Evolutionary conservation across 1,140 invertebrate species (phyloP).

Genomic region (Achatina immaculata): DNA sequence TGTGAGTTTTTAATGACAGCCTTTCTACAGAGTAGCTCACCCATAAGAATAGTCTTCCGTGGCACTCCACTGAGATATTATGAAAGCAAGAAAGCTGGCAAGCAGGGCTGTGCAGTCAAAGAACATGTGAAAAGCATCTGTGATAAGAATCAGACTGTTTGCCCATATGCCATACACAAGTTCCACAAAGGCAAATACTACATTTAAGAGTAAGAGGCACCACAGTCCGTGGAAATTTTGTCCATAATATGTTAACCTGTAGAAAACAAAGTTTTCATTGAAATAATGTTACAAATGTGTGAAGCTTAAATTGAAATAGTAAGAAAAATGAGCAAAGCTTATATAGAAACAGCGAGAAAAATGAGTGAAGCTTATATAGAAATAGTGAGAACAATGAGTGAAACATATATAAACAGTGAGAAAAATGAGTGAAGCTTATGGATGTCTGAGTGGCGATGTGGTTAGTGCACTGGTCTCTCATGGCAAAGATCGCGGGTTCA

Average conservation of each 20-base stretch:
- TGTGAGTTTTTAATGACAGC: no score
- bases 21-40: no score
- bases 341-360: background rate
- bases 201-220: slow-evolving; percentile 91
- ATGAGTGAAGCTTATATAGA: background rate
- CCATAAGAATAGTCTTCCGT: slow-evolving; percentile 95
- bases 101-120: slow-evolving; percentile 98
- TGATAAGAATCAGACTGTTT: slow-evolving; percentile 94
- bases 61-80: slow-evolving; percentile 86
- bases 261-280: background rate
- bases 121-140: slow-evolving; percentile 99
- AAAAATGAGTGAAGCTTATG: no score
- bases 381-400: no score
- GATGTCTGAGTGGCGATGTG: no score
- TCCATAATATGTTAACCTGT: slow-evolving; percentile 90
- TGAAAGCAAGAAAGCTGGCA: slow-evolving; percentile 90
- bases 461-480: no score
- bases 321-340: background rate
- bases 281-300: background rate
- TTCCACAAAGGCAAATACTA: slow-evolving; percentile 93
- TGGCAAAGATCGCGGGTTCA: no score
- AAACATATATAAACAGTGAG: no score
- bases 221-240: slow-evolving; percentile 93
- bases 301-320: background rate
- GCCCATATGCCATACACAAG: slow-evolving; percentile 95